phyloP scores from a whole-genome alignment of 2,888 invertebrate genomes.

The Ormyrus rosae region DNA sequence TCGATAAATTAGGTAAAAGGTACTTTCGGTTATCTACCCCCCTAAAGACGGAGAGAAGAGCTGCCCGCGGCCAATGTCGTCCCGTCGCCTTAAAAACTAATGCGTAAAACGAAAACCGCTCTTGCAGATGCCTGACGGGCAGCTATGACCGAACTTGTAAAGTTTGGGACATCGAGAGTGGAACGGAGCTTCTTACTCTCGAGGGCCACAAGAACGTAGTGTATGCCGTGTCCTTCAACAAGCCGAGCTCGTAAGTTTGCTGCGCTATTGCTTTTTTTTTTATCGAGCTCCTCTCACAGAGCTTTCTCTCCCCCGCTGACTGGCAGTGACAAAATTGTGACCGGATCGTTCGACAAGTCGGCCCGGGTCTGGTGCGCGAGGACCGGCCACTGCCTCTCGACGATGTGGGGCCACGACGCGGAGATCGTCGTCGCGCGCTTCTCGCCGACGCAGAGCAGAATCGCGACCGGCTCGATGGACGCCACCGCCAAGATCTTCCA shows the following conservation, averaged over 20 bases:
- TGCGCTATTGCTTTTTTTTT: not conserved
- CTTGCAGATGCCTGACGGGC: slow-evolving; percentile 84
- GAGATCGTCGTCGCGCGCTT: slow-evolving; percentile 86
- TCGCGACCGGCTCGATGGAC: slow-evolving; percentile 88
- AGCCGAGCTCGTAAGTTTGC: slow-evolving; percentile 82
- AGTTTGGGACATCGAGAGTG: slow-evolving; percentile 85
- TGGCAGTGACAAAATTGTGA: slow-evolving; percentile 82
- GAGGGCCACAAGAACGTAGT: slow-evolving; percentile 89
- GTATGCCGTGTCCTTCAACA: slow-evolving; percentile 87
- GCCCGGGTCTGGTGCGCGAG: slow-evolving; percentile 85
- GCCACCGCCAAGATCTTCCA: slow-evolving; percentile 85
- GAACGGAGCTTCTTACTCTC: slow-evolving; percentile 82
- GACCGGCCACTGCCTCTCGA: slow-evolving; percentile 82
- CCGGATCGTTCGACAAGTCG: slow-evolving; percentile 89
- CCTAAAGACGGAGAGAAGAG: not conserved
- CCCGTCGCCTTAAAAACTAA: not conserved
- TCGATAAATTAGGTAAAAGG: slow-evolving; percentile 83
- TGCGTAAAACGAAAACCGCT: slow-evolving; percentile 8
- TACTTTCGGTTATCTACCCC: slow-evolving; percentile 64
- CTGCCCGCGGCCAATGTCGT: too few relatives aligned
- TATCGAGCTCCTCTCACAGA: not conserved
- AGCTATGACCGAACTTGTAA: slow-evolving; percentile 92
- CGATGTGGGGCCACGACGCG: slow-evolving; percentile 85
- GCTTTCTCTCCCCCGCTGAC: not conserved
- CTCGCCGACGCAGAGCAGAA: slow-evolving; percentile 80